These are phyloP conservation scores for Bombus vancouverensis DNA, from an alignment of 1,140 invertebrate genomes.

Conservation along the genomic window DNA sequence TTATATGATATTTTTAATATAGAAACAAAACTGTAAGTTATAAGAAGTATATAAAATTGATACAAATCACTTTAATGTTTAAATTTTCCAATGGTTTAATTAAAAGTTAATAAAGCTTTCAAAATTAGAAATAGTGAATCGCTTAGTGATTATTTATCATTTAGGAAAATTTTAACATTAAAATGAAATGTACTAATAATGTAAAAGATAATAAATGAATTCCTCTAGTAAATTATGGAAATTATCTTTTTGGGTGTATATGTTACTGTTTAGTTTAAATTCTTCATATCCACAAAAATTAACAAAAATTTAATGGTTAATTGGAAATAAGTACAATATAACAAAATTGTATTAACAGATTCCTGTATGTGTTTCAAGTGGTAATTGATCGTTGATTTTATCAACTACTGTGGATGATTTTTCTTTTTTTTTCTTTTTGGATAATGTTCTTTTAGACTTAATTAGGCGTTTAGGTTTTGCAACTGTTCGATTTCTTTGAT, in stretches of 20 bases:
- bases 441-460: constrained; percentile 15
- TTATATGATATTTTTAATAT: constrained; percentile 25
- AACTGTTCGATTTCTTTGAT: constrained; percentile 16
- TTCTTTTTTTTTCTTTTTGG: constrained; percentile 9
- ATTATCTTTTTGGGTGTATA: neutral
- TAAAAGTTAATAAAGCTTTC: neutral
- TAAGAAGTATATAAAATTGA: constrained; percentile 13
- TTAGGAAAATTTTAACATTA: constrained; percentile 14
- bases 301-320: neutral
- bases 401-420: neutral
- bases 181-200: constrained; percentile 15
- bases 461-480: constrained; percentile 25
- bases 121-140: neutral
- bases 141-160: neutral
- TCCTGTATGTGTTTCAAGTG: neutral
- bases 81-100: constrained; percentile 19
- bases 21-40: constrained; percentile 10
- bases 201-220: constrained; percentile 12
- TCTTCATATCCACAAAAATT: neutral
- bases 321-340: neutral
- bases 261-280: neutral
- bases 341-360: constrained; percentile 4
- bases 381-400: neutral
- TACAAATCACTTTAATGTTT: constrained; percentile 7
- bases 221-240: neutral